These are phyloP conservation scores for Drosophila limbata DNA, from an alignment of 2,888 invertebrate genomes.

Conservation along the genomic window DNA sequence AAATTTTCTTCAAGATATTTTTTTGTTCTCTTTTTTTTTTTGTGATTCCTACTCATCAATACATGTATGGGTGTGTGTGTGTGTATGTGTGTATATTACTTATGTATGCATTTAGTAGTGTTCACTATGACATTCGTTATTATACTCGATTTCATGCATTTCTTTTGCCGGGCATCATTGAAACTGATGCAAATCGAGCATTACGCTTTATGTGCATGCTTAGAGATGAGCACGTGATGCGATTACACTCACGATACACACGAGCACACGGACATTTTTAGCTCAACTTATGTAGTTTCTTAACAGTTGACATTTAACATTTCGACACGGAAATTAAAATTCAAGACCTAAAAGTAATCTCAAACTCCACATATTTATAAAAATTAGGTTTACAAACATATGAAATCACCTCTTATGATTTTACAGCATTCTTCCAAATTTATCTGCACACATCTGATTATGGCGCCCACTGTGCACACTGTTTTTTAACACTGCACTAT, in stretches of 20 bases:
- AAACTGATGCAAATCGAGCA: conserved; percentile 32
- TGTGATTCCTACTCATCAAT: conserved; percentile 23
- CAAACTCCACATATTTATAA: neutral
- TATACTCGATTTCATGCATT: conserved; percentile 21
- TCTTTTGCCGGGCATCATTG: conserved; percentile 17
- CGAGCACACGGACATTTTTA: neutral
- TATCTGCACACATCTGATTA: neutral
- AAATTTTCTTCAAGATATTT: conserved; percentile 48
- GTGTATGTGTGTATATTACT: conserved; percentile 6
- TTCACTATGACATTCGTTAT: conserved; percentile 16
- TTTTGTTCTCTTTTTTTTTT: conserved; percentile 1
- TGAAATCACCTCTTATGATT: neutral
- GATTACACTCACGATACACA: conserved; percentile 27
- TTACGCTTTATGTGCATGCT: conserved; percentile 10
- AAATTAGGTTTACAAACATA: neutral
- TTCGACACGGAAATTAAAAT: too few species aligned
- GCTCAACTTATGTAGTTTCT: neutral
- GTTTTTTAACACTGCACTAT: neutral
- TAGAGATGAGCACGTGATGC: conserved; percentile 32
- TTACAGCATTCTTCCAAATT: neutral
- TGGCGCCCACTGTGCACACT: conserved; percentile 2
- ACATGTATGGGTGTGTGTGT: neutral
- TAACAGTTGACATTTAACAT: neutral
- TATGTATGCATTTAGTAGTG: conserved; percentile 34
- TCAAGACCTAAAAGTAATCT: too few species aligned